A percentile compares a stretch with the other conserved stretches of the same genome.
Conservation (phyloP, 2,888 invertebrate species). For the Diplolepis rosae region DNA sequence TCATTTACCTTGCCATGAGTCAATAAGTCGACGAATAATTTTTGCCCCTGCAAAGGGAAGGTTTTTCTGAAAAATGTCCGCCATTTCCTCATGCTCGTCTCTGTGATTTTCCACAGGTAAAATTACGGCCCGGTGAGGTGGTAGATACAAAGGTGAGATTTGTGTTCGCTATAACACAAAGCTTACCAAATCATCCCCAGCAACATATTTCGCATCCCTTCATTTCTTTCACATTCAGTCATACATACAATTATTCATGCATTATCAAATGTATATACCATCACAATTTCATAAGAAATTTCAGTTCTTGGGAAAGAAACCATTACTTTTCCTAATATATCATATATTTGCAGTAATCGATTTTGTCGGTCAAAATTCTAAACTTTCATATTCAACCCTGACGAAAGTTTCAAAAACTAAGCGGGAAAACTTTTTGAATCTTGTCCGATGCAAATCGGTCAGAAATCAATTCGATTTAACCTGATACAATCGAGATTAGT, state of each 20-base stretch:
- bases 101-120: slow-evolving; percentile 78
- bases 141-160: slow-evolving; percentile 85
- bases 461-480: too few species aligned
- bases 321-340: too few species aligned
- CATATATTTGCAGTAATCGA: not conserved
- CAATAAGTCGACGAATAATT: too few species aligned
- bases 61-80: slow-evolving; percentile 28
- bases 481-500: too few species aligned
- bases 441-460: too few species aligned
- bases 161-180: slow-evolving; percentile 77
- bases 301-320: not conserved
- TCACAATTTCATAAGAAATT: not conserved
- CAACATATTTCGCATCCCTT: slow-evolving; percentile 44
- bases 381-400: not conserved
- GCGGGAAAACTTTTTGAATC: too few species aligned
- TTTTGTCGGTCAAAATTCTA: not conserved
- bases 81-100: slow-evolving; percentile 43
- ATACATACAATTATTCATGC: not conserved
- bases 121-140: slow-evolving; percentile 87
- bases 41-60: not conserved
- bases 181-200: slow-evolving; percentile 71
- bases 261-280: not conserved
- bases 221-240: slow-evolving; percentile 17
- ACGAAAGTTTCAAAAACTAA: too few species aligned
- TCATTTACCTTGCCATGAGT: too few species aligned